phyloP scores from a whole-genome alignment of 2,888 invertebrate species.

The Oscheius onirici region DNA sequence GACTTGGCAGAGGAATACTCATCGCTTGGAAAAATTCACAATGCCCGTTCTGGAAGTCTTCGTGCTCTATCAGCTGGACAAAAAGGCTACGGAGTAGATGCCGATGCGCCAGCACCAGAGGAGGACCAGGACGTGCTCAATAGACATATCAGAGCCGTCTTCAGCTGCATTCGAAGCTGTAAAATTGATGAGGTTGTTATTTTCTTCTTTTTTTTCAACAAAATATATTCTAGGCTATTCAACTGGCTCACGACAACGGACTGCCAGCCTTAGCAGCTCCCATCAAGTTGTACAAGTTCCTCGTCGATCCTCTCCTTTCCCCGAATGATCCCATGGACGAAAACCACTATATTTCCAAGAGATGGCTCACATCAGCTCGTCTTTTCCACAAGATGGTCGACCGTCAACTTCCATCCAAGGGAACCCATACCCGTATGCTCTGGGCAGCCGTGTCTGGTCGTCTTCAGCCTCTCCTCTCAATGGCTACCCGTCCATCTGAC shows the following conservation, averaged over 20 bases:
- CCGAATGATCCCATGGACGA: constrained; percentile 7
- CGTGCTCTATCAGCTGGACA: constrained; percentile 3
- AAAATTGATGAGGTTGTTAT: constrained; percentile 31
- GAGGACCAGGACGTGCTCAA: constrained; percentile 9
- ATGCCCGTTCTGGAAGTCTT: constrained; percentile 15
- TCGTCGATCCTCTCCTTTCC: constrained; percentile 25
- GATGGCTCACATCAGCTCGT: neutral
- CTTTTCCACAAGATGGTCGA: constrained; percentile 14
- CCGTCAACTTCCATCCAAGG: neutral
- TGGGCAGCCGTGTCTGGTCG: constrained; percentile 15
- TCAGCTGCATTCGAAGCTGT: constrained; percentile 28
- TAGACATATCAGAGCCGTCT: constrained; percentile 5
- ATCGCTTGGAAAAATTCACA: neutral
- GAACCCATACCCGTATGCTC: constrained; percentile 10
- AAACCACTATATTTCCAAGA: constrained; percentile 14
- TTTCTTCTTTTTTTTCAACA: neutral
- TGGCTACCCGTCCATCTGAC: constrained; percentile 30
- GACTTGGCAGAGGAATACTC: constrained; percentile 19
- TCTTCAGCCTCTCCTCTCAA: constrained; percentile 19
- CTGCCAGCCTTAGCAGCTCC: constrained; percentile 13
- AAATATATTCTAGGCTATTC: constrained; percentile 3
- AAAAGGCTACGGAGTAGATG: constrained; percentile 6
- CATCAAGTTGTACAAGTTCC: constrained; percentile 14
- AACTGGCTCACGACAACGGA: constrained; percentile 1
- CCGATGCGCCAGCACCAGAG: constrained; percentile 6